Conservation (phyloP, 2,888 invertebrate genomes). For the Euplagia quadripunctaria region DNA sequence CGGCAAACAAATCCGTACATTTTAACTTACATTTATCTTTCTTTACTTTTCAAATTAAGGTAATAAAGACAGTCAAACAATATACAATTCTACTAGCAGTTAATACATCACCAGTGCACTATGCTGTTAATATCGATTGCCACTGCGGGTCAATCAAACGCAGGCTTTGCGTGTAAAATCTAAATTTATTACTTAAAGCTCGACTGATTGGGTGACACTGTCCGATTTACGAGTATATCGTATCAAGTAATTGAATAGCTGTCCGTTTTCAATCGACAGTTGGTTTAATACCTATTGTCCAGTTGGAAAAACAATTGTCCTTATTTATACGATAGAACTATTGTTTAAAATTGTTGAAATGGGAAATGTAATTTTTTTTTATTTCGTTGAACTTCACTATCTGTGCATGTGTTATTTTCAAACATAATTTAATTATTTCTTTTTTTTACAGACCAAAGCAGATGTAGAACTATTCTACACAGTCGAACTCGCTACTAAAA, state of each 20-base stretch:
- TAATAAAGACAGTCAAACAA: no score
- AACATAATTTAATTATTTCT: no score
- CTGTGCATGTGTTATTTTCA: no score
- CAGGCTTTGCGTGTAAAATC: slow-evolving; percentile 58
- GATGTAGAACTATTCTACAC: no score
- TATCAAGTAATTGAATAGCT: slow-evolving; percentile 53
- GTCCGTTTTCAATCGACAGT: slow-evolving; percentile 41
- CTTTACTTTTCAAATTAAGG: no score
- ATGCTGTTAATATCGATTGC: slow-evolving; percentile 30
- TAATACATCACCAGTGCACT: slow-evolving; percentile 30
- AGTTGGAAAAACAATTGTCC: not conserved
- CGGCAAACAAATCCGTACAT: not conserved
- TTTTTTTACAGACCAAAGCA: no score
- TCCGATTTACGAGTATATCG: slow-evolving; percentile 49
- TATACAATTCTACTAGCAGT: slow-evolving; percentile 20
- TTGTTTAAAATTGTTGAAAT: not conserved
- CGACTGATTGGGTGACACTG: slow-evolving; percentile 56
- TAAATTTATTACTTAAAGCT: slow-evolving; percentile 66
- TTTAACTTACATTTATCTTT: not conserved
- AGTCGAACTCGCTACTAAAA: no score
- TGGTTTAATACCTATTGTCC: not conserved
- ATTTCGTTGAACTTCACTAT: no score
- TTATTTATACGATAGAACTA: not conserved
- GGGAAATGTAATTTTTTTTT: no score
- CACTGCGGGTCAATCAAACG: slow-evolving; percentile 44